These are phyloP conservation scores for Sinocyclocheilus anshuiensis DNA, from an alignment of 2,113 vertebrate genomes.

Conservation along the genomic window DNA sequence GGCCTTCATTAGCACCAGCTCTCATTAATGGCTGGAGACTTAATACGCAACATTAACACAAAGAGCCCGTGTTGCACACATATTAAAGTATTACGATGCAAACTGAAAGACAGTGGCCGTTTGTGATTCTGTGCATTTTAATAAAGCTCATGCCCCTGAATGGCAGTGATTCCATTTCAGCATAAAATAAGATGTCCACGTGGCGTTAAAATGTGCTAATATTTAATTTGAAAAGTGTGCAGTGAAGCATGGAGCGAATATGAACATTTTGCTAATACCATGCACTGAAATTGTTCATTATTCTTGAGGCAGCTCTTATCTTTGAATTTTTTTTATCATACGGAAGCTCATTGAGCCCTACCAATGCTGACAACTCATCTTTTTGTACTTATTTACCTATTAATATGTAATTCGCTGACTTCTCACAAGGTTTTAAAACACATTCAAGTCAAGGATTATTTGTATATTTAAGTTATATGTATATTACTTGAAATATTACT, in stretches of 20 bases:
- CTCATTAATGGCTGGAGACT: neutral
- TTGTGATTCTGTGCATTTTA: constrained; percentile 65
- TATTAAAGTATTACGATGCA: constrained; percentile 47
- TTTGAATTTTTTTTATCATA: constrained; percentile 33
- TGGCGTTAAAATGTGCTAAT: constrained; percentile 53
- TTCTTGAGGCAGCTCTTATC: constrained; percentile 15
- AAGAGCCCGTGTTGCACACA: neutral
- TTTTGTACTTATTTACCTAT: neutral
- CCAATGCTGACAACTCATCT: constrained; percentile 25
- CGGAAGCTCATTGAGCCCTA: neutral
- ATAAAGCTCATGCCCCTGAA: constrained; percentile 57
- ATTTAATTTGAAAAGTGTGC: constrained; percentile 51
- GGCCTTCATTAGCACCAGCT: neutral
- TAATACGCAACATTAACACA: constrained; percentile 16
- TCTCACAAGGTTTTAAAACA: no score
- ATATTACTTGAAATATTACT: no score
- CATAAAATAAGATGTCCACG: neutral
- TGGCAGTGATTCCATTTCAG: constrained; percentile 62
- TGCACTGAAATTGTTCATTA: constrained; percentile 39
- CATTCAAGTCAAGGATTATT: no score
- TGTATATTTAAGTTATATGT: no score
- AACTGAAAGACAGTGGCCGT: constrained; percentile 35
- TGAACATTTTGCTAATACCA: constrained; percentile 8
- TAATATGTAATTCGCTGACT: neutral
- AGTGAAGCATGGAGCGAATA: constrained; percentile 32